phyloP scores from a whole-genome alignment of 2,113 vertebrate genomes.

The Rallus limicola region DNA sequence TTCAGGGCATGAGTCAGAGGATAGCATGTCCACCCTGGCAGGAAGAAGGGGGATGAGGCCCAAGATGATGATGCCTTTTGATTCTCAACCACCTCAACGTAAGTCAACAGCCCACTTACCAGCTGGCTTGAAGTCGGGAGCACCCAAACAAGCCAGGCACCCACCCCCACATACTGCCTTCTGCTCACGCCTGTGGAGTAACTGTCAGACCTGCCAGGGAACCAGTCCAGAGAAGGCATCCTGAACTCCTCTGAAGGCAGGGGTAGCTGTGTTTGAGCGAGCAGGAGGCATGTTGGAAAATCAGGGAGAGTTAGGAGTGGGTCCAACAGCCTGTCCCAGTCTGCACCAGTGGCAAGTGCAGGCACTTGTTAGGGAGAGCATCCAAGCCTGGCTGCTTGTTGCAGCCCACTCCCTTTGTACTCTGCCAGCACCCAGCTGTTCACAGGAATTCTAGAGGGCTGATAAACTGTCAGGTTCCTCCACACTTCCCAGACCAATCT shows the following conservation, averaged over 20 bases:
- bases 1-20: slow-evolving; percentile 96
- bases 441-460: not conserved
- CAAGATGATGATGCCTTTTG: slow-evolving; percentile 99
- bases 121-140: not conserved
- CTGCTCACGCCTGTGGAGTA: not conserved
- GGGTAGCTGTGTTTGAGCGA: not conserved
- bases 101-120: slow-evolving; percentile 75
- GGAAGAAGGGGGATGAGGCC: slow-evolving; percentile 96
- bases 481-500: not conserved
- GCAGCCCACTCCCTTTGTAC: not conserved
- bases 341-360: not conserved
- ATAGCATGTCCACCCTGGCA: slow-evolving; percentile 95
- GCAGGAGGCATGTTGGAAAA: not conserved
- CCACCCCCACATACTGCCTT: not conserved
- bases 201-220: not conserved
- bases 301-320: not conserved
- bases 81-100: slow-evolving; percentile 98
- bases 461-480: not conserved
- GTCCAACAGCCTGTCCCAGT: not conserved
- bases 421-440: not conserved
- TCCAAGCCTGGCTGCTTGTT: not conserved
- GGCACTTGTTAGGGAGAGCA: not conserved
- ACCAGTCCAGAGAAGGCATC: not conserved
- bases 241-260: not conserved
- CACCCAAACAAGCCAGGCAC: not conserved